Conservation (phyloP, 2,113 vertebrate species). For the Cnemophilus loriae region DNA sequence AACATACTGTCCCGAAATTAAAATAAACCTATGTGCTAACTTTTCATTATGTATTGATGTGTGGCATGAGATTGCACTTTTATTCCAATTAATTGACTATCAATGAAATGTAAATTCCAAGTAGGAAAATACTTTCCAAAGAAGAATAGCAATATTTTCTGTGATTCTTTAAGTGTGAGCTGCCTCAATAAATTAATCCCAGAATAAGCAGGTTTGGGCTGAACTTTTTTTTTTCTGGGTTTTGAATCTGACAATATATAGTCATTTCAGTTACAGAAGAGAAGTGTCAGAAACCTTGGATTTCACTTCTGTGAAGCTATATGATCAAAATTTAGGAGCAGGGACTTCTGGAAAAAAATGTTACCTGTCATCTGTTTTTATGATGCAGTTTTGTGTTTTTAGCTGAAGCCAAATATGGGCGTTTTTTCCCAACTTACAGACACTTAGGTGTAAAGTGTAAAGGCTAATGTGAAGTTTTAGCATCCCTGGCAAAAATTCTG, state of each 20-base stretch:
- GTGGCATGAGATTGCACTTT: background rate
- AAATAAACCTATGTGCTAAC: background rate
- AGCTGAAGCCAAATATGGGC: background rate
- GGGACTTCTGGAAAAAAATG: background rate
- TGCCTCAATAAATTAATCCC: background rate
- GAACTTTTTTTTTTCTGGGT: background rate
- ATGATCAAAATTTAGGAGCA: background rate
- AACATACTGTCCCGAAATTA: background rate
- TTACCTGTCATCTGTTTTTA: background rate
- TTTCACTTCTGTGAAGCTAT: background rate
- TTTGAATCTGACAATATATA: background rate
- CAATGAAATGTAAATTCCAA: background rate
- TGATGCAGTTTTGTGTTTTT: background rate
- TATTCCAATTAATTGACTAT: background rate
- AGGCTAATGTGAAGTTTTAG: background rate
- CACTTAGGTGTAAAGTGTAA: background rate
- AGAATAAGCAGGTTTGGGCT: background rate
- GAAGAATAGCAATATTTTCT: background rate
- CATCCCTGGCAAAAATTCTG: background rate
- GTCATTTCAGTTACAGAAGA: background rate
- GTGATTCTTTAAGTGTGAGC: background rate
- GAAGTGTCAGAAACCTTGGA: background rate
- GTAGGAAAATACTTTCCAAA: background rate
- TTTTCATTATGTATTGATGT: background rate
- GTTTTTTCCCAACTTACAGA: background rate